These are phyloP conservation scores for Corythucha ciliata DNA, from an alignment of 2,888 invertebrate species.

Conservation along the genomic window DNA sequence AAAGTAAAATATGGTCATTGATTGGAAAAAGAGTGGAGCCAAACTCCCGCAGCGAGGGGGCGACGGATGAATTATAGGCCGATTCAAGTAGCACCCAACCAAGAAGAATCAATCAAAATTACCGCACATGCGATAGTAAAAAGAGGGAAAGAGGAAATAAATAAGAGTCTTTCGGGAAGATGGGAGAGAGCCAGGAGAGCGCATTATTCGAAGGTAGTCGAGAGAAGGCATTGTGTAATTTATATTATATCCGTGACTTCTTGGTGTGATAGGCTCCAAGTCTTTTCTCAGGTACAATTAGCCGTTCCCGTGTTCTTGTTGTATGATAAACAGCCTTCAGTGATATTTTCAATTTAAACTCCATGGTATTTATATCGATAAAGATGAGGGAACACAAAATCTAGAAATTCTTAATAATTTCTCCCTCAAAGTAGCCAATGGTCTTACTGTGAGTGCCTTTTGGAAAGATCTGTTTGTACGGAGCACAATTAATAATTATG, in stretches of 20 bases:
- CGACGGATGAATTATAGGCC: slow-evolving; percentile 13
- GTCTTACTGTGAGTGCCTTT: too few relatives aligned
- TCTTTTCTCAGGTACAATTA: not conserved
- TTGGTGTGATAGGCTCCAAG: not conserved
- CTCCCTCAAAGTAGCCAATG: too few relatives aligned
- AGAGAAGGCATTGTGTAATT: slow-evolving; percentile 14
- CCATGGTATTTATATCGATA: too few relatives aligned
- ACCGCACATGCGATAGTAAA: slow-evolving; percentile 24
- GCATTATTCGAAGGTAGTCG: too few relatives aligned
- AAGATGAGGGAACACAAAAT: too few relatives aligned
- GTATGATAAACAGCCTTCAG: too few relatives aligned
- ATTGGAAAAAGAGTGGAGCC: slow-evolving; percentile 23
- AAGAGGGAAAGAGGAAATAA: slow-evolving; percentile 3
- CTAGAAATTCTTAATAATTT: too few relatives aligned
- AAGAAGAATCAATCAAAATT: slow-evolving; percentile 26
- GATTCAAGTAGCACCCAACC: slow-evolving; percentile 24
- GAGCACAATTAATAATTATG: slow-evolving; percentile 27
- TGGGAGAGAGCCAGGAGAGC: not conserved
- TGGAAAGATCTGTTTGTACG: too few relatives aligned
- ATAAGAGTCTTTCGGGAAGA: not conserved
- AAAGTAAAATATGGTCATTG: not conserved
- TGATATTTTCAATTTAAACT: too few relatives aligned
- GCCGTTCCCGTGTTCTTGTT: too few relatives aligned
- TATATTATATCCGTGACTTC: slow-evolving; percentile 18
- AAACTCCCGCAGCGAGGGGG: slow-evolving; percentile 10